Evolutionary conservation across 2,797 vertebrate genomes (phyloP).

Genomic region (Syncerus caffer): DNA sequence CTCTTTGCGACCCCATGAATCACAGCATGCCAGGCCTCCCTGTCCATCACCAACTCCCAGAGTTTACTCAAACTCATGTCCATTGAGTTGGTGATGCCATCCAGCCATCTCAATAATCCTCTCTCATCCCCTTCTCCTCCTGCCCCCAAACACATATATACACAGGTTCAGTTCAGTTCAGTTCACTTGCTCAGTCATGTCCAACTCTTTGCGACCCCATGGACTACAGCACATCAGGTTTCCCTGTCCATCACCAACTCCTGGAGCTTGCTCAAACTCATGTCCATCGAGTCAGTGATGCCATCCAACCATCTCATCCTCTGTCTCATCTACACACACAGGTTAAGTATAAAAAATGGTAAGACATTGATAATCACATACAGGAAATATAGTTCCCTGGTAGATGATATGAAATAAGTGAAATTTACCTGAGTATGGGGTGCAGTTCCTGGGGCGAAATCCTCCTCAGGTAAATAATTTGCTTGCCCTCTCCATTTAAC

Average conservation of each 20-base stretch:
- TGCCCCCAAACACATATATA: background rate
- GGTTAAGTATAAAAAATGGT: background rate
- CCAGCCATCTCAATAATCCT: background rate
- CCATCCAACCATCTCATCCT: background rate
- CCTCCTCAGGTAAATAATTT: background rate
- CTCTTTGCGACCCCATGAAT: background rate
- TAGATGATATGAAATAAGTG: background rate
- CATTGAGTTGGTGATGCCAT: background rate
- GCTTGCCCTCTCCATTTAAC: background rate
- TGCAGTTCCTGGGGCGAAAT: background rate
- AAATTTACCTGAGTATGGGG: background rate
- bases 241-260: background rate
- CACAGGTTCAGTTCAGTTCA: background rate
- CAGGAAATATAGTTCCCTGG: background rate
- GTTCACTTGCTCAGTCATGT: background rate
- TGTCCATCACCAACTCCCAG: background rate
- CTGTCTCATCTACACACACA: background rate
- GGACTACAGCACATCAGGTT: background rate
- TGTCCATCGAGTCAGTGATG: background rate
- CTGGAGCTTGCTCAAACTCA: background rate
- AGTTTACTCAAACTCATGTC: background rate
- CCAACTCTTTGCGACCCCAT: fast-evolving
- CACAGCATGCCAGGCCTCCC: background rate
- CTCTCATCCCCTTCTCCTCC: background rate
- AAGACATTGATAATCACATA: background rate